Conservation (phyloP, 2,888 invertebrate species). For the Andrena chrysosceles region DNA sequence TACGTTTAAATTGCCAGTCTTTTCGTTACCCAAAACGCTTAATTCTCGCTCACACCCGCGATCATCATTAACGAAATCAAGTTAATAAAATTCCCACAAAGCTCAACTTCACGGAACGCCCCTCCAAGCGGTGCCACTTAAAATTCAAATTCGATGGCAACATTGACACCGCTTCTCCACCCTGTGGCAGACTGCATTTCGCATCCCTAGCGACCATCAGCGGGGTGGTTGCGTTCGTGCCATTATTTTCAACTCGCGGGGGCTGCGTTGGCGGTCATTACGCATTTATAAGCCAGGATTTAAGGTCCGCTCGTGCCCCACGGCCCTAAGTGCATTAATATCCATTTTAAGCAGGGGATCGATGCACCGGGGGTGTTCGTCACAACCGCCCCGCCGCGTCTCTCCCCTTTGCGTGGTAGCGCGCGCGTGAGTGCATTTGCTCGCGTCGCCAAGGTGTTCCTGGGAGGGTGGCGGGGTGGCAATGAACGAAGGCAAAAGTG, state of each 20-base stretch:
- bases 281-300: slow-evolving; percentile 80
- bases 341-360: slow-evolving; percentile 75
- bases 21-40: not conserved
- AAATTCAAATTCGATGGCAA: slow-evolving; percentile 34
- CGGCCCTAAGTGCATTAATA: slow-evolving; percentile 77
- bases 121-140: slow-evolving; percentile 12
- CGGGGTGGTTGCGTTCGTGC: slow-evolving; percentile 38
- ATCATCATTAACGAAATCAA: not conserved
- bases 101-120: not conserved
- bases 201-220: slow-evolving; percentile 32
- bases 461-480: not conserved
- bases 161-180: slow-evolving; percentile 67
- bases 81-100: slow-evolving; percentile 9
- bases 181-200: slow-evolving; percentile 40
- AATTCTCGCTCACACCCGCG: not conserved
- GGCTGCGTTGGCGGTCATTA: slow-evolving; percentile 74
- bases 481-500: slow-evolving; percentile 12
- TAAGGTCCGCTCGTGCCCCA: slow-evolving; percentile 75
- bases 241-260: slow-evolving; percentile 42
- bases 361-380: slow-evolving; percentile 49
- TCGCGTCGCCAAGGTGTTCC: slow-evolving; percentile 24
- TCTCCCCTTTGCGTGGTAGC: slow-evolving; percentile 3
- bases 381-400: slow-evolving; percentile 12
- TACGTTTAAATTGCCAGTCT: no score
- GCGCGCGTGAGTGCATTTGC: slow-evolving; percentile 28